Evolutionary conservation across 2,797 vertebrate genomes (phyloP).

Genomic region (Spinibarbus caldwelli): DNA sequence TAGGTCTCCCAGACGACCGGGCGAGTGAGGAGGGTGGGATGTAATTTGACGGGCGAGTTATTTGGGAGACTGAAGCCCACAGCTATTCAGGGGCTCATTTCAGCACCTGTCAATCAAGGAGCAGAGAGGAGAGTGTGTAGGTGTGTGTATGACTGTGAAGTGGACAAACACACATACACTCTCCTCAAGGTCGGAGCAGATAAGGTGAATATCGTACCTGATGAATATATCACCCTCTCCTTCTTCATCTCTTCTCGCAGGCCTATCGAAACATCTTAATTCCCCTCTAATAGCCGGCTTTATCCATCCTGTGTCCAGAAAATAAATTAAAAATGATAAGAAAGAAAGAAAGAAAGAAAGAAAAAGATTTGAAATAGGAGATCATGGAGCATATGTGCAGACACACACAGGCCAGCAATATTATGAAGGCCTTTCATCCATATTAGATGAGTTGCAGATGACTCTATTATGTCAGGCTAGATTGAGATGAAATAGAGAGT

Average conservation of each 20-base stretch:
- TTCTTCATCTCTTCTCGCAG: constrained; percentile 41
- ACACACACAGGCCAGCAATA: constrained; percentile 56
- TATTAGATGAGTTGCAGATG: constrained; percentile 78
- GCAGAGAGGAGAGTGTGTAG: constrained; percentile 50
- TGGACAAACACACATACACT: constrained; percentile 64
- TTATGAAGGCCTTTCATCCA: constrained; percentile 75
- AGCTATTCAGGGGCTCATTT: constrained; percentile 91
- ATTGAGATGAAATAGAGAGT: constrained; percentile 65
- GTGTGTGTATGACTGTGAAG: constrained; percentile 56
- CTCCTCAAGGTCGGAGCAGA: constrained; percentile 80
- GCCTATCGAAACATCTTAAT: constrained; percentile 65
- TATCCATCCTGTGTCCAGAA: constrained; percentile 61
- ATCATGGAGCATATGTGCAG: constrained; percentile 22
- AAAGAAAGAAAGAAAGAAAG: constrained; percentile 63
- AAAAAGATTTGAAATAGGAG: not conserved
- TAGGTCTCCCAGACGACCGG: constrained; percentile 82
- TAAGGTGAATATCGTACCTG: constrained; percentile 73
- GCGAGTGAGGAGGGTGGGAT: constrained; percentile 87
- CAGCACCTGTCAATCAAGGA: constrained; percentile 90
- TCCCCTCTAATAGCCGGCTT: constrained; percentile 64
- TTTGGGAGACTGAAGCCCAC: constrained; percentile 86
- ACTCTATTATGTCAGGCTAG: constrained; percentile 78
- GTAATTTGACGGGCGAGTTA: constrained; percentile 97
- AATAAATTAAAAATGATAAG: constrained; percentile 81
- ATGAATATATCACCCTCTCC: constrained; percentile 73